These are phyloP conservation scores for Neocrepidodera transversa DNA, from an alignment of 2,888 invertebrate genomes.

Conservation along the genomic window DNA sequence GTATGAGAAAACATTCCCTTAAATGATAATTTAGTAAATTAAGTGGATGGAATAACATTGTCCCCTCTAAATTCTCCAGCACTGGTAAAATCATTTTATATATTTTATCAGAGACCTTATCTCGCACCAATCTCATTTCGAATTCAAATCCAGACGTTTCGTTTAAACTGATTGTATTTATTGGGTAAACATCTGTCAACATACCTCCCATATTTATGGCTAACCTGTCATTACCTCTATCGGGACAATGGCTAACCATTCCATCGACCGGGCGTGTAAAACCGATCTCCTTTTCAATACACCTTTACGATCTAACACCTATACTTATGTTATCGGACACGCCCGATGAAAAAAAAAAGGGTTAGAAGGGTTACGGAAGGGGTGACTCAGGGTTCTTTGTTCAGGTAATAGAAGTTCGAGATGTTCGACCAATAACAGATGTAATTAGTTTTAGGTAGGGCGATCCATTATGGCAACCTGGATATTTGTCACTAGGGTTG, in stretches of 20 bases:
- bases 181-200: slow-evolving; percentile 62
- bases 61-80: no score
- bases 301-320: slow-evolving; percentile 43
- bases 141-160: slow-evolving; percentile 9
- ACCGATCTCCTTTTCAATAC: slow-evolving; percentile 39
- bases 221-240: slow-evolving; percentile 58
- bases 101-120: no score
- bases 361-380: neutral
- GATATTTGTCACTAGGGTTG: no score
- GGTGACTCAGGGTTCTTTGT: slow-evolving; percentile 18
- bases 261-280: slow-evolving; percentile 32
- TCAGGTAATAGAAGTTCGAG: slow-evolving; percentile 31
- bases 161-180: slow-evolving; percentile 47
- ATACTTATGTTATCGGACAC: slow-evolving; percentile 46
- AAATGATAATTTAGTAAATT: no score
- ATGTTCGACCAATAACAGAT: slow-evolving; percentile 45
- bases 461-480: slow-evolving; percentile 28
- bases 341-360: slow-evolving; percentile 31
- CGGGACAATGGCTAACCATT: slow-evolving; percentile 30
- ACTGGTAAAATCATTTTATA: no score
- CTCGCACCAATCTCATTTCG: slow-evolving; percentile 4
- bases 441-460: slow-evolving; percentile 39
- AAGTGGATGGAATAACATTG: no score
- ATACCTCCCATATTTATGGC: slow-evolving; percentile 56
- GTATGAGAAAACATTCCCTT: no score